Evolutionary conservation across 2,888 invertebrate genomes (phyloP).

Genomic region (Cephus sareptanus): DNA sequence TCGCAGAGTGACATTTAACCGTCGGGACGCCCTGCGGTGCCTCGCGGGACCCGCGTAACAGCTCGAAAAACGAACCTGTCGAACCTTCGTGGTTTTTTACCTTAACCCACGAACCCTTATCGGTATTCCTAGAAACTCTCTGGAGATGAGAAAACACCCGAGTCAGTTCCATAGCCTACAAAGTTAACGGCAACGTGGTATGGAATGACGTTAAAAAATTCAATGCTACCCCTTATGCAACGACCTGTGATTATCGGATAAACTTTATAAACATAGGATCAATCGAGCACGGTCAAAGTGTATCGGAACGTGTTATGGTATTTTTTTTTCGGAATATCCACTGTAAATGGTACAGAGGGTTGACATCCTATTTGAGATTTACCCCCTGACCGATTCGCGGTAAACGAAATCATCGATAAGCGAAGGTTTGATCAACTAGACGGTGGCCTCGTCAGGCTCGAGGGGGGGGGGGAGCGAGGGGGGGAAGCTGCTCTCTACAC

Average conservation of each 20-base stretch:
- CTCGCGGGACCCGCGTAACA: conserved; percentile 26
- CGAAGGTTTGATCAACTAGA: conserved; percentile 12
- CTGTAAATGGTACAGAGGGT: neutral
- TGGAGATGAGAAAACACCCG: neutral
- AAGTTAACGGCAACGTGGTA: neutral
- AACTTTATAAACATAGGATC: neutral
- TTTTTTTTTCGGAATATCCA: neutral
- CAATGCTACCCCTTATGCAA: too few relatives aligned
- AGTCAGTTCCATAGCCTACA: neutral
- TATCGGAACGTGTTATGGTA: neutral
- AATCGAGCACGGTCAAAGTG: neutral
- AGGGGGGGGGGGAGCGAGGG: conserved; percentile 19
- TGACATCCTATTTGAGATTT: conserved; percentile 6
- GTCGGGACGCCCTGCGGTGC: conserved; percentile 35
- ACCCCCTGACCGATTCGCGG: conserved; percentile 40
- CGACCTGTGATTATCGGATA: neutral
- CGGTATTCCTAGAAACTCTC: neutral
- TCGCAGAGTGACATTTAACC: conserved; percentile 41
- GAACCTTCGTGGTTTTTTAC: conserved; percentile 12
- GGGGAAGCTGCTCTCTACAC: neutral
- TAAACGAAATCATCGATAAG: conserved; percentile 57
- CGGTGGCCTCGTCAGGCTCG: conserved; percentile 1
- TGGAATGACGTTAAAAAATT: neutral
- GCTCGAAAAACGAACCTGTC: conserved; percentile 31
- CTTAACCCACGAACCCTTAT: neutral